Evolutionary conservation across 2,113 vertebrate genomes (phyloP), one percentile per base, ranked within the genome.

Genomic region (Pristiophorus japonicus): DNA sequence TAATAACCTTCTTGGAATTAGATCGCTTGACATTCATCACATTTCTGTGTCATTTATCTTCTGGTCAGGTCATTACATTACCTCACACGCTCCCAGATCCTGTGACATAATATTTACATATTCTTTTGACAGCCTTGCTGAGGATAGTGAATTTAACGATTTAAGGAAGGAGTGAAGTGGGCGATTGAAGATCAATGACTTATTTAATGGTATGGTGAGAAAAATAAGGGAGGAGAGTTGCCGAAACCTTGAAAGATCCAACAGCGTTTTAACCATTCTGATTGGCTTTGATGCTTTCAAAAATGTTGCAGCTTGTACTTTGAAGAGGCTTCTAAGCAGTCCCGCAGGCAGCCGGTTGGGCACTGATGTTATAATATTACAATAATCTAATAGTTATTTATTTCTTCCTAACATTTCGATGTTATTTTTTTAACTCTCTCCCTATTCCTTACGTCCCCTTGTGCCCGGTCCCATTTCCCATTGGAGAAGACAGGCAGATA

Each of bases 11-110:
- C 95, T 96, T 96, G 96, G 97, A 97, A 98, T 97, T 97, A 97
- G 97, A 97, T 97, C 96, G 96, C 96, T 97, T 96, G 96, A 96
- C 96, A 96, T 97, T 97, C 97, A 96, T 96, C 96, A 96, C 96
- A 97, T 97, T 97, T 97, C 96, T 96, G 96, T 95, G 96, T 96
- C 97, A 96, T 96, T 97, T 95, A 97, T 97, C 97, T 97, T 98
- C 97, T 97, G 97, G 98, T 98, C 98, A 98, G 97, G 97, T 96
- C 97, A 96, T 96, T 97, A 97, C 96, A 97, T 98, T 97, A 97
- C 97, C 96, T 96, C 96, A 96, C 73, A 95, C 97, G 97, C 97
- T 96, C 97, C 96, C 94, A 97, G 96, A 97, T 97, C 97, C 97
- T 96, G 96, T 98, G 97, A 97, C 97, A 97, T 96, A 95, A 95